Conservation (phyloP, 2,113 vertebrate species). For the Procavia capensis region DNA sequence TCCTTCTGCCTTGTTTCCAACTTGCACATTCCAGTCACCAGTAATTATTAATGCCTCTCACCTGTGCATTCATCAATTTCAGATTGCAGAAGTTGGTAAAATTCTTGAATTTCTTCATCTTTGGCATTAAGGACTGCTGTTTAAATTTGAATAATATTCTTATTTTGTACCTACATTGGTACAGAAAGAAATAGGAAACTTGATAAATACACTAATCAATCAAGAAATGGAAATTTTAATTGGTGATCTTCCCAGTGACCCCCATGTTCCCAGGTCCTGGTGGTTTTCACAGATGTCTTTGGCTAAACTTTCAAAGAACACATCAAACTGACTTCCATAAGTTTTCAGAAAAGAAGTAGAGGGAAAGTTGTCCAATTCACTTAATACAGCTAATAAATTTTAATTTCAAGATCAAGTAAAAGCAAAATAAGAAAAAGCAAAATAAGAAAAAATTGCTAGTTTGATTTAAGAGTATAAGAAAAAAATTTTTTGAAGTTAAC, state of each 20-base stretch:
- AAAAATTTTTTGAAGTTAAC: neutral
- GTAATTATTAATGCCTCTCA: too few species aligned
- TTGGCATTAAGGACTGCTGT: too few species aligned
- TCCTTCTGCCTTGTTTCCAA: too few species aligned
- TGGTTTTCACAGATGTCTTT: neutral
- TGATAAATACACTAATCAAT: neutral
- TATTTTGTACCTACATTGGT: neutral
- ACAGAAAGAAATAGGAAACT: neutral
- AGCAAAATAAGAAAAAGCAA: neutral
- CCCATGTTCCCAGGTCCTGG: neutral
- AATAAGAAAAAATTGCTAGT: neutral
- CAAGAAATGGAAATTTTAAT: neutral
- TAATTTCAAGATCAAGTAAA: neutral
- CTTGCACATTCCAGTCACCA: too few species aligned
- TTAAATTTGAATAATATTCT: too few species aligned
- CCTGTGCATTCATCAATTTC: too few species aligned
- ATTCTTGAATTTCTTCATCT: too few species aligned
- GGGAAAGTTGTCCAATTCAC: neutral
- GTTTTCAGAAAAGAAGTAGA: neutral
- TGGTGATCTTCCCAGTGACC: neutral
- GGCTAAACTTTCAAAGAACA: neutral
- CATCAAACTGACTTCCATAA: neutral
- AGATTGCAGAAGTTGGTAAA: too few species aligned
- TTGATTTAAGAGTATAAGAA: neutral
- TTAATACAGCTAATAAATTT: neutral